Base-by-base conservation (phyloP, 1,140 invertebrate species). In the Drosophila hydei region DNA sequence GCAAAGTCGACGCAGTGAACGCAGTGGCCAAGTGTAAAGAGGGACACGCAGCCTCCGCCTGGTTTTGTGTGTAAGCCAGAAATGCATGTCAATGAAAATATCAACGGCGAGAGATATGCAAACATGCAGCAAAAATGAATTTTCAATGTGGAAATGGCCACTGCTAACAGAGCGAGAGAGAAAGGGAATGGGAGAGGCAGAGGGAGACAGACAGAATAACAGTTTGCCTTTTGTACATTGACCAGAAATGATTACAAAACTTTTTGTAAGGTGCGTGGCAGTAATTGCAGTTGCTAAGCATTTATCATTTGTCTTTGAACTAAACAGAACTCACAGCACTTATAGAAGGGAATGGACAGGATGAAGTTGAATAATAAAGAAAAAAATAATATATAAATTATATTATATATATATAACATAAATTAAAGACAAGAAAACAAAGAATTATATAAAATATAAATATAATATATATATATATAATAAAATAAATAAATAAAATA, bases 71-170 rank as follows among this genome's bases (percentile, higher is more conserved):
- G 78, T 67, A 67, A 78, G 78, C 81, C 81, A 88, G 87, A 80
- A 87, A 87, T 76, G 72, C 78, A 88, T 87, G 78, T 87, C 75
- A 78, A 87, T 87, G 79, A 68, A 79, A 77, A 83, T 76, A 83
- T 77, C 64, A 75, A 70, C 55, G 76, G 79, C 68, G 65, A 55
- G 48, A 51, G 48, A 87, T 78, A 88, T 88, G 78, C 83, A 83
- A 87, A 87, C 83, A 81, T 72, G 81, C 47, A 78, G 51, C 67
- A 74, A 65, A 87, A 87, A 87, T 88, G 83, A 70, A 87, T 81
- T 75, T 87, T 74, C 43, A 58, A 77, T 70, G 55, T 64, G 56
- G 43, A 55, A 60, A 74, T 14, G 23, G 48, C 47, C 48, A n/a
- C n/a, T n/a, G n/a, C n/a, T n/a, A n/a, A 27, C 23, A 25, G n/a